Conservation (phyloP, 1,140 invertebrate species). For the Pollicipes pollicipes region DNA sequence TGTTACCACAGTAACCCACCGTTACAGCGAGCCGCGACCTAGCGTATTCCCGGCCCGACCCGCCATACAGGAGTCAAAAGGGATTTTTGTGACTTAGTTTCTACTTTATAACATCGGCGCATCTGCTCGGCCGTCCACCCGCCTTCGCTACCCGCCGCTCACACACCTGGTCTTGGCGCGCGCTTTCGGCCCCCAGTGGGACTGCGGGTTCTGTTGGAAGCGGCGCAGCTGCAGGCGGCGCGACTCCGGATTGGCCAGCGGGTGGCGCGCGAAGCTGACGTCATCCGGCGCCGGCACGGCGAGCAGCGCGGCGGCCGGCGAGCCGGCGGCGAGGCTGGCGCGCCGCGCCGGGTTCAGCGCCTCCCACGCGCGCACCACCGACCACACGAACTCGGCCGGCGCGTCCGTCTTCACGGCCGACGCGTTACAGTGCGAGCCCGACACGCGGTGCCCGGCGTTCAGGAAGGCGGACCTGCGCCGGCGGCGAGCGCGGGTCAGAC, state of each 20-base stretch:
- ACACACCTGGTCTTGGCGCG: constrained; percentile 14
- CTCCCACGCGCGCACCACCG: constrained; percentile 70
- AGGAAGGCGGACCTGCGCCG: constrained; percentile 80
- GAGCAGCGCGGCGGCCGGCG: constrained; percentile 15
- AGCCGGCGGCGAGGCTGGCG: constrained; percentile 13
- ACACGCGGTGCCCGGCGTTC: constrained; percentile 82
- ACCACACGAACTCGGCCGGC: constrained; percentile 71
- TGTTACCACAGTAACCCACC: too few relatives aligned
- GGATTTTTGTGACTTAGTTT: too few relatives aligned
- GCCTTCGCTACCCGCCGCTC: too few relatives aligned
- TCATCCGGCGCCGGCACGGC: constrained; percentile 22
- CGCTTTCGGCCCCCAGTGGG: constrained; percentile 60
- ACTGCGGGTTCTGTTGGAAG: constrained; percentile 70
- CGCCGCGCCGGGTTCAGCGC: constrained; percentile 38
- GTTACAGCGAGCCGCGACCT: too few relatives aligned
- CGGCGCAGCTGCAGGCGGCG: constrained; percentile 48
- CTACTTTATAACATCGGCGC: too few relatives aligned
- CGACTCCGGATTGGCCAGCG: constrained; percentile 59
- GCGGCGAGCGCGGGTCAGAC: too few relatives aligned
- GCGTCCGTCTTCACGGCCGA: constrained; percentile 88
- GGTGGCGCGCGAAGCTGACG: constrained; percentile 43
- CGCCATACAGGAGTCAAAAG: too few relatives aligned
- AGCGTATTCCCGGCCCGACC: too few relatives aligned
- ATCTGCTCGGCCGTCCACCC: too few relatives aligned
- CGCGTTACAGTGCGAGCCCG: constrained; percentile 71